Base-by-base conservation (phyloP, 2,888 invertebrate species). In the Oegoconia quadripuncta region DNA sequence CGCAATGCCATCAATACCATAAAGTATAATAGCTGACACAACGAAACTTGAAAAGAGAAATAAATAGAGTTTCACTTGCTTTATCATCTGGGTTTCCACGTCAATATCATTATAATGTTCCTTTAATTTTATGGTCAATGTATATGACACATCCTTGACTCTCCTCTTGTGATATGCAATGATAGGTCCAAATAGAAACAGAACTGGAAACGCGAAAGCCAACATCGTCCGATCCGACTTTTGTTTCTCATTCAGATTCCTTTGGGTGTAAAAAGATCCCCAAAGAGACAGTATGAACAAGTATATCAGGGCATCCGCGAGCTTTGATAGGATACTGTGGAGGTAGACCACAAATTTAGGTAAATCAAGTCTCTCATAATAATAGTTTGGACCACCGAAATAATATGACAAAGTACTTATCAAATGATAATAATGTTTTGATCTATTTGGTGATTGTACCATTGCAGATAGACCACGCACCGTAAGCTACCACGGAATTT, bases 91-190 rank as follows among this genome's bases (percentile, higher is more conserved):
- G n/a, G n/a, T n/a, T n/a, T n/a, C n/a, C n/a, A n/a, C n/a, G n/a
- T n/a, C n/a, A n/a, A n/a, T n/a, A n/a, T n/a, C n/a, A n/a, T n/a
- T n/a, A n/a, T n/a, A n/a, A n/a, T n/a, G n/a, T n/a, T n/a, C n/a
- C n/a, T n/a, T n/a, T n/a, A n/a, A n/a, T n/a, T n/a, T n/a, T n/a
- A n/a, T n/a, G n/a, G n/a, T n/a, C n/a, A n/a, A n/a, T n/a, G n/a
- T n/a, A n/a, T n/a, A n/a, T n/a, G n/a, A n/a, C 43, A 55, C 22
- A 46, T 42, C 13, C 65, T 37, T 41, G 12, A 41, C 39, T 37
- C 66, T 63, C 30, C 35, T 58, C 30, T 52, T 65, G 46, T 57
- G 67, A 16, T 52, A 46, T 20, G 43, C 40, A 20, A 40, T n/a
- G 9, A 8, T 7, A 1, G 1, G 1, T 8, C 22, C 2, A 22